Evolutionary conservation across 1,140 invertebrate species (phyloP), one percentile per base, ranked within the genome.

Genomic region (Drosophila obscura): DNA sequence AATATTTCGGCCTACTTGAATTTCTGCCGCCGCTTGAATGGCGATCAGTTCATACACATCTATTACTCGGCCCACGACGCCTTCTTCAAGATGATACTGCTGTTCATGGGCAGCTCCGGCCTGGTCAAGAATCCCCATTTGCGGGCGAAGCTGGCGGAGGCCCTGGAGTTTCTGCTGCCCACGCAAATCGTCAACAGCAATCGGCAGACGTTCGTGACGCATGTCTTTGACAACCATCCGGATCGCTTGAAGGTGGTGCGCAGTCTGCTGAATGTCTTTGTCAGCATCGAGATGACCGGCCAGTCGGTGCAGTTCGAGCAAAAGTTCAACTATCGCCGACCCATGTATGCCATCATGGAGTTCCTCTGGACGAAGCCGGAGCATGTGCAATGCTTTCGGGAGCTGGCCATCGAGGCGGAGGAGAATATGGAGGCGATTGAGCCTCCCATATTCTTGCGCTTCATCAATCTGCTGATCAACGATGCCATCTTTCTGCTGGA

Each of bases 231-330:
- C 31, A 93, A 94, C 48, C 96, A 98, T 93, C 94, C 94, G 2
- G 94, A 96, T 92, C 93, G 95, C 26, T 77, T 92, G 66, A 77
- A 96, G 93, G 94, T 98, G 71, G 94, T 96, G 15, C 92, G 93
- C 52, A 95, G 95, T 87, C 92, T 99, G 50, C 92, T 98, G 19
- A 94, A 97, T 87, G 97, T 99, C 3, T 99, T 99, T 92, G 98
- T 99, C 39, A 96, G 96, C 64, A 99, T 99, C 63, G 98, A 99
- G 93, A 98, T 98, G 96, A 99, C 98, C 2, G 98, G 98, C 0
- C 96, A 99, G 91, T 97, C 95, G 92, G 98, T 99, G 6, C 95
- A 97, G 87, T 99, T 99, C 93, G 98, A 99, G 92, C 97, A 99
- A 92, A 99, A 99, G 92, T 99, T 99, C 90, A 98, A 98, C 91